Evolutionary conservation across 2,797 vertebrate genomes (phyloP).

Genomic region (Acomys russatus): DNA sequence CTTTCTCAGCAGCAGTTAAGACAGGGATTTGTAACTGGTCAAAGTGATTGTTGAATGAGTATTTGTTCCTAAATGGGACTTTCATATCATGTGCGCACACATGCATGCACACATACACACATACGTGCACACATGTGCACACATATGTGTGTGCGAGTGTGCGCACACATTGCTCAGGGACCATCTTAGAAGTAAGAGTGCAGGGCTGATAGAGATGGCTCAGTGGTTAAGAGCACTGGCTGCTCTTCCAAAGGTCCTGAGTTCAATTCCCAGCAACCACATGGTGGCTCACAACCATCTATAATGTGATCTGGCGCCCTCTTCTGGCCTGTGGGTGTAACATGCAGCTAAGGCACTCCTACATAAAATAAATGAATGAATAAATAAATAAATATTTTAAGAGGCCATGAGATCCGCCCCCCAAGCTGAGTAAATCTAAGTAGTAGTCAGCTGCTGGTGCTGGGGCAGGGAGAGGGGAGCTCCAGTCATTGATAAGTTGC

Average conservation of each 20-base stretch:
- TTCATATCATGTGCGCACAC: not conserved
- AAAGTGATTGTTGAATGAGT: not conserved
- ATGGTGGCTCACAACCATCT: too few species aligned
- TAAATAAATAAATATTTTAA: too few species aligned
- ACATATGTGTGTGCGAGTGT: too few species aligned
- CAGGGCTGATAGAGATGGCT: too few species aligned
- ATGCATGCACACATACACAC: too few species aligned
- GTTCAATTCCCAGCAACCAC: too few species aligned
- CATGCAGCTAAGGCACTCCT: too few species aligned
- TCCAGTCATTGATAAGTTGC: not conserved
- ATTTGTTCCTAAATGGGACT: not conserved
- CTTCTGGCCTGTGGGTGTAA: too few species aligned
- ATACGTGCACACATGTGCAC: not conserved
- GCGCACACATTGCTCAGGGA: not conserved
- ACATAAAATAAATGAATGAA: too few species aligned
- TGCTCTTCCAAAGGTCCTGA: too few species aligned
- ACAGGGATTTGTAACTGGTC: not conserved
- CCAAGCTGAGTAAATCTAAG: not conserved
- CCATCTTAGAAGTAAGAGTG: not conserved
- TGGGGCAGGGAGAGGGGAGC: not conserved
- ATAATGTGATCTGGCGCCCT: too few species aligned
- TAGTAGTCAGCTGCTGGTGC: not conserved
- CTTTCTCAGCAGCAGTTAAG: not conserved
- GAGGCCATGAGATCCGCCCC: not conserved
- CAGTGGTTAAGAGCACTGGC: too few species aligned